Evolutionary conservation across 1,140 invertebrate species (phyloP), one percentile per base, ranked within the genome.

Genomic region (Pseudomyrmex flavicornis): DNA sequence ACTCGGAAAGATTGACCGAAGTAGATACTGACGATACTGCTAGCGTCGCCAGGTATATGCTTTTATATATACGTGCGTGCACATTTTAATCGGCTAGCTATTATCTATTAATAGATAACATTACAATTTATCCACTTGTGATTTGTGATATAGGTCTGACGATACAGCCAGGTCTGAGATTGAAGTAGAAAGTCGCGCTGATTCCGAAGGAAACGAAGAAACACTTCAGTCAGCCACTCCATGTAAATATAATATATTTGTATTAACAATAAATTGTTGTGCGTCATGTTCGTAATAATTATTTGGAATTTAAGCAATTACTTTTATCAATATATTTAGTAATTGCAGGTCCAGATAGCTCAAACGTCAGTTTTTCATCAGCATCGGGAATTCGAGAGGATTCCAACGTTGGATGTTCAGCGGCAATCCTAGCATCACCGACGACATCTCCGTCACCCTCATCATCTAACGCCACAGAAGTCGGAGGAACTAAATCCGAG

Each of bases 1-100:
- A 99, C 93, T 98, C 98, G 5, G 98, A 99, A 93, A 95, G 98
- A 65, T 95, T 99, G 83, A 97, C 97, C 1, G 98, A 99, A 94
- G 96, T 98, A 20, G 97, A 98, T 90, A 97, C 97, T 10, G 97
- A 98, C 90, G 97, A 98, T 86, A 96, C 96, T 62, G 96, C 95
- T 0, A 97, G 97, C 93, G 96, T 97, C 12, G 96, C 96, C 1
- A 94, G 95, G 94, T 95, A 92, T 68, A 70, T 85, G 5, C 26
- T 26, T 4, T 35, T 35, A 35, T 13, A 20, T 75, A 77, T 2
- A 68, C 35, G 17, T n/a, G 35, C 2, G 44, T 13, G 35, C 48
- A 59, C 22, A 12, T 48, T 26, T 50, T 12, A 48, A 72, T 2
- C n/a, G 17, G 1, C 35, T 17, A 20, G 8, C 22, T 48, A 7